These are phyloP conservation scores for Xenus cinereus DNA, from an alignment of 2,113 vertebrate genomes.

Conservation along the genomic window DNA sequence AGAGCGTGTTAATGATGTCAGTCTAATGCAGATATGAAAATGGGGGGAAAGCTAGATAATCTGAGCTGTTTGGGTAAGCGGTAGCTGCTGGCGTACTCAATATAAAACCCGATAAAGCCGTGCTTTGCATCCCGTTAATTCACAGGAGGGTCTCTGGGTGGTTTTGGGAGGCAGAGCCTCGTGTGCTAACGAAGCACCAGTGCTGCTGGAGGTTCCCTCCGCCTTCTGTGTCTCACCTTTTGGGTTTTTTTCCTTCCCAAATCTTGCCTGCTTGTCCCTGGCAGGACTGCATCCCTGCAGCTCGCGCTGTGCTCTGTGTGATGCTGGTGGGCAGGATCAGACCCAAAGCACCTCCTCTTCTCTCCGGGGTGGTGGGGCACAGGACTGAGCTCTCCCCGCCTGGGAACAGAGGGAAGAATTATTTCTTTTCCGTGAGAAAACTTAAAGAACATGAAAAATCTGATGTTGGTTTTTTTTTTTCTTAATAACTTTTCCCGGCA, in stretches of 20 bases:
- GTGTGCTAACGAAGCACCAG: rapidly evolving
- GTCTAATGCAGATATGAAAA: background rate
- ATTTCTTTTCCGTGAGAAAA: background rate
- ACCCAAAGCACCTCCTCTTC: background rate
- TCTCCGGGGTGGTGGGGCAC: background rate
- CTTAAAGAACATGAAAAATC: background rate
- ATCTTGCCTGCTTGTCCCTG: too few species aligned
- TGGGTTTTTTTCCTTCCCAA: background rate
- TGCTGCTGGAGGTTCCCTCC: rapidly evolving
- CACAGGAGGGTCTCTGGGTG: background rate
- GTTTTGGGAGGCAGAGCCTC: background rate
- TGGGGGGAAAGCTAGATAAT: background rate
- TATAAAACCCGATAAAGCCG: rapidly evolving
- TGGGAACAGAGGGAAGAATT: background rate
- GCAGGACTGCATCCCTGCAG: background rate
- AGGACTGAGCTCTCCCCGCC: background rate
- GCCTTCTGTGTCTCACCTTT: background rate
- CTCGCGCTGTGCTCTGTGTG: rapidly evolving
- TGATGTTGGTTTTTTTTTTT: background rate
- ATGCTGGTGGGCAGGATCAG: background rate
- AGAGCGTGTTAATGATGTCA: rapidly evolving
- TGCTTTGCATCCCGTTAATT: background rate
- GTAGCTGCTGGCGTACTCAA: background rate
- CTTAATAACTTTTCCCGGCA: background rate
- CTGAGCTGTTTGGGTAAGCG: rapidly evolving